These are phyloP conservation scores for Bombus polaris DNA, from an alignment of 1,140 invertebrate species.

Conservation along the genomic window DNA sequence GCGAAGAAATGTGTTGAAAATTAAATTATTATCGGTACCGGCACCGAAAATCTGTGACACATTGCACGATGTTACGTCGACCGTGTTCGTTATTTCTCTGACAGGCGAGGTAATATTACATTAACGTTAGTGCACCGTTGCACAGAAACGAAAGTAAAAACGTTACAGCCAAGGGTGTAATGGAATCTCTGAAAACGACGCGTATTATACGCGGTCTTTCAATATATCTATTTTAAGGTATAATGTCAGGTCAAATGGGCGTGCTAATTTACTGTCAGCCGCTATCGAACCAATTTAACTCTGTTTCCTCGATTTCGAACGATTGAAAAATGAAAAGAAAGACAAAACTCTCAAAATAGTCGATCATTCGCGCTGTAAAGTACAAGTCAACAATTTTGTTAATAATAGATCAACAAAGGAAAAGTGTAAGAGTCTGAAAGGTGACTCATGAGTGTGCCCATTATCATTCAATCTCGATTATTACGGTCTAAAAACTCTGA, in stretches of 20 bases:
- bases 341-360: not conserved
- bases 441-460: not conserved
- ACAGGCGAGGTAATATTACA: not conserved
- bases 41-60: not conserved
- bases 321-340: conserved; percentile 10
- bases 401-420: not conserved
- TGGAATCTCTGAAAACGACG: not conserved
- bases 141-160: conserved; percentile 1
- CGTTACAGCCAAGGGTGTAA: not conserved
- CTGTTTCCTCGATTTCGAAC: conserved; percentile 24
- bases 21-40: not conserved
- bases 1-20: not conserved
- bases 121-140: not conserved
- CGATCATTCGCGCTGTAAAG: not conserved
- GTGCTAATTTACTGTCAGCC: conserved; percentile 55
- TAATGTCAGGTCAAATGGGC: conserved; percentile 37
- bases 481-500: not conserved
- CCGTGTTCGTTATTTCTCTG: not conserved
- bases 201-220: conserved; percentile 6
- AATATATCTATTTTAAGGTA: conserved; percentile 62
- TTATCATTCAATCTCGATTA: conserved; percentile 6
- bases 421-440: not conserved
- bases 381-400: not conserved
- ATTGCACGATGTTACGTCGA: too few species aligned
- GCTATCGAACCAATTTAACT: conserved; percentile 63